Conservation (phyloP, 2,888 invertebrate genomes). For the Nomada hirtipes region DNA sequence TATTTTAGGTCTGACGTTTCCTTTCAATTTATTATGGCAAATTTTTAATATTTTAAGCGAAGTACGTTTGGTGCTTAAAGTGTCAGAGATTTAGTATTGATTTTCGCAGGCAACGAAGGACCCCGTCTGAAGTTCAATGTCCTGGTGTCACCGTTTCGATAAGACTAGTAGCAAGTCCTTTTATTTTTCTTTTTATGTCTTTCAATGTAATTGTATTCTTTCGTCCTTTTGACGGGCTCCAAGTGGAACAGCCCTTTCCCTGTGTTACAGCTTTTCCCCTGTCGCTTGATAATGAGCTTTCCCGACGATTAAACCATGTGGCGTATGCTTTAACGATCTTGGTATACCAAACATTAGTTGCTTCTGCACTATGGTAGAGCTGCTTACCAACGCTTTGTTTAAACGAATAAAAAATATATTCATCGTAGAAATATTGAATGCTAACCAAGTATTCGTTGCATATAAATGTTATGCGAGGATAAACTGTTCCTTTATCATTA, state of each 20-base stretch:
- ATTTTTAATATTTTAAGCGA: background rate
- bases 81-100: conserved; percentile 17
- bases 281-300: conserved; percentile 30
- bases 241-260: conserved; percentile 19
- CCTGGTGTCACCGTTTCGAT: conserved; percentile 5
- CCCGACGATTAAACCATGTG: conserved; percentile 35
- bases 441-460: too few species aligned
- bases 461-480: too few species aligned
- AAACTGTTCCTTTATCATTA: too few species aligned
- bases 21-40: background rate
- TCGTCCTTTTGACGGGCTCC: conserved; percentile 28
- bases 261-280: conserved; percentile 13
- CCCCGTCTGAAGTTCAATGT: conserved; percentile 12
- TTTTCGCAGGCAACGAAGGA: background rate
- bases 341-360: background rate
- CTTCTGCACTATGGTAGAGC: background rate
- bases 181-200: background rate
- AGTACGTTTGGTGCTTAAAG: too few species aligned
- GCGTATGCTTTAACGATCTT: conserved; percentile 10
- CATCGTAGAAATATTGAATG: too few species aligned
- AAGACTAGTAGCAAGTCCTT: conserved; percentile 1
- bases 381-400: background rate
- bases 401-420: background rate
- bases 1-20: background rate
- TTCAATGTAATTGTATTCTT: conserved; percentile 43